Percentiles rank a stretch among this genome's conserved stretches.
phyloP scores from a whole-genome alignment of 2,113 vertebrate species.

The Ammodytes marinus region DNA sequence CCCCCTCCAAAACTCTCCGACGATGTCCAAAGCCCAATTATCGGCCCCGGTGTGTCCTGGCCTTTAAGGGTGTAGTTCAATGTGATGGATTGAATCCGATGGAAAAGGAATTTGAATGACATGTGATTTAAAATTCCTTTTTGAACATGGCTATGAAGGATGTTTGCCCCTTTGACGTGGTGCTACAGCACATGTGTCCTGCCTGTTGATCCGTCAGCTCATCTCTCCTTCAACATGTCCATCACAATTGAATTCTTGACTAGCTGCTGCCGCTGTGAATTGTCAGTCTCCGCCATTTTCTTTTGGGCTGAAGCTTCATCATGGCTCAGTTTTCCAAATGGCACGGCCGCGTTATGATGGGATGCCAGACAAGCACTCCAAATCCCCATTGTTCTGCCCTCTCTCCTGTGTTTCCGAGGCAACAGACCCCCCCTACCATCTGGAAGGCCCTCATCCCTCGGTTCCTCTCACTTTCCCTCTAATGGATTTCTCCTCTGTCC shows the following conservation, averaged over 20 bases:
- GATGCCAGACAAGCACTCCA: conserved; percentile 75
- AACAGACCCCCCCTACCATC: conserved; percentile 78
- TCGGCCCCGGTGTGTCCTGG: too few relatives aligned
- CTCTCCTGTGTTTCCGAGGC: conserved; percentile 78
- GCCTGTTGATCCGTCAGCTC: conserved; percentile 1
- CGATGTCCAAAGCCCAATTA: too few relatives aligned
- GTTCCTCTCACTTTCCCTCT: conserved; percentile 68
- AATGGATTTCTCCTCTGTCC: conserved; percentile 62
- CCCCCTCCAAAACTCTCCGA: too few relatives aligned
- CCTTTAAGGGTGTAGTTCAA: not conserved
- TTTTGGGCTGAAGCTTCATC: conserved; percentile 34
- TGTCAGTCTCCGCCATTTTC: conserved; percentile 13
- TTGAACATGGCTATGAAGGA: not conserved
- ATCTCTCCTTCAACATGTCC: conserved; percentile 35
- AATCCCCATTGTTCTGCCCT: conserved; percentile 80
- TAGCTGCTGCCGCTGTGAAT: conserved; percentile 31
- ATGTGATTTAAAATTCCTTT: not conserved
- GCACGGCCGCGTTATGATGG: conserved; percentile 71
- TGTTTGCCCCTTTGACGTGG: too few relatives aligned
- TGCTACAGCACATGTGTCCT: not conserved
- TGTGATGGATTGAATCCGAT: not conserved
- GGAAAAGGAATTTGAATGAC: not conserved
- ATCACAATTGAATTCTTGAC: conserved; percentile 20
- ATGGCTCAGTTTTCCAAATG: conserved; percentile 62
- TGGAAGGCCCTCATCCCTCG: conserved; percentile 76